These are phyloP conservation scores for Biston stratarius DNA, from an alignment of 2,888 invertebrate species.

Conservation along the genomic window DNA sequence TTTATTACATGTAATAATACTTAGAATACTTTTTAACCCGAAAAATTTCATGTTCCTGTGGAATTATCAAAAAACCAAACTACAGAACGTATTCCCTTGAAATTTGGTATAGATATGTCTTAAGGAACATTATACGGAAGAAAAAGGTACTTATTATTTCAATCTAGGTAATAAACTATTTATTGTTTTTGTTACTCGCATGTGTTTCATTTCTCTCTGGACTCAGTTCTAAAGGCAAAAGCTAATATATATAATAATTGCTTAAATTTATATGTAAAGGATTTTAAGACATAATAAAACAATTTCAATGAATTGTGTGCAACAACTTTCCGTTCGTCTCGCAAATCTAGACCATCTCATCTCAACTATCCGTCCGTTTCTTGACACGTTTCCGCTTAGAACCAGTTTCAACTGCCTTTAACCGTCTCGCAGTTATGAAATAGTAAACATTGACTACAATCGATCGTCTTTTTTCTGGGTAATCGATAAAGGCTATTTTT, in stretches of 20 bases:
- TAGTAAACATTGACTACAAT: constrained; percentile 29
- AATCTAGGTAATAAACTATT: too few relatives aligned
- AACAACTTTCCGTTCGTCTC: constrained; percentile 2
- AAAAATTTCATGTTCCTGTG: too few relatives aligned
- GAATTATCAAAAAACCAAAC: too few relatives aligned
- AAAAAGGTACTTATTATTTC: too few relatives aligned
- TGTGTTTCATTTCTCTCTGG: too few relatives aligned
- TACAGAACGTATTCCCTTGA: too few relatives aligned
- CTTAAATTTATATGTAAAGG: background rate
- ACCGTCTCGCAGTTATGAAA: constrained; percentile 23
- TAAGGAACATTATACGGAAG: too few relatives aligned
- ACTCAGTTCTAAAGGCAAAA: too few relatives aligned
- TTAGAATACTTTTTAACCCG: too few relatives aligned
- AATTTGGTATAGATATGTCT: too few relatives aligned
- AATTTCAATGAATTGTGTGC: background rate
- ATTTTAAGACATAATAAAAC: background rate
- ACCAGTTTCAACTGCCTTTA: constrained; percentile 19
- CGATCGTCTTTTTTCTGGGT: constrained; percentile 18
- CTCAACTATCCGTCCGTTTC: constrained; percentile 10
- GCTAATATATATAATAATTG: background rate
- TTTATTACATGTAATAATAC: too few relatives aligned
- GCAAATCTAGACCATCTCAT: constrained; percentile 16
- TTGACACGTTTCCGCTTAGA: constrained; percentile 21
- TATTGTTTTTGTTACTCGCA: too few relatives aligned
- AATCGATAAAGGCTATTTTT: constrained; percentile 22